Base-by-base conservation (phyloP, 2,113 vertebrate genomes). In the Xiphorhynchus elegans region DNA sequence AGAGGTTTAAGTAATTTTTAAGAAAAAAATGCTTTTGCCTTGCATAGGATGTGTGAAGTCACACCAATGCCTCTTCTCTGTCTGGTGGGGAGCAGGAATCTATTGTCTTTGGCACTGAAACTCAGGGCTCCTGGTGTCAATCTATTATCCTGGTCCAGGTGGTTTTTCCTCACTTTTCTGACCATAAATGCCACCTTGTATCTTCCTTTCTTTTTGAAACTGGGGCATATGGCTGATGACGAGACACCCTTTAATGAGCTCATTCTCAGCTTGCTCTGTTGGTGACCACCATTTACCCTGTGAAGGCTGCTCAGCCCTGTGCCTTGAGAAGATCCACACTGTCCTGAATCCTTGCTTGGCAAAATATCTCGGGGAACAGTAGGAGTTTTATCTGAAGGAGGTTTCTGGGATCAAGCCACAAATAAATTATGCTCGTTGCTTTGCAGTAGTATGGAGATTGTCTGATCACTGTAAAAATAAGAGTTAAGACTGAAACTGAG, bases 391-490 rank as follows among this genome's bases (percentile, higher is more conserved):
- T 74, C 29, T 63, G 81, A 93, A 70, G 2, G 21, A 67, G 18
- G 55, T 77, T 95, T 93, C 75, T 94, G 66, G 35, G 63, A 88
- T 83, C 40, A 83, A 95, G 24, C 55, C 59, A 91, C 55, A 93
- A 55, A 83, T 87, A 93, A 91, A 77, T 67, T 9, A 35, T 55
- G 19, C 37, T 86, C 68, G 6, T 74, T 91, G 56, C 37, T 44
- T 67, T 84, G 44, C 31, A 90, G 79, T 67, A 64, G 20, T 60
- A 56, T 14, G 31, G 33, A 75, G 23, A 35, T 88, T 88, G 31
- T 56, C 75, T 76, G 46, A 83, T 72, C 33, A 70, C 63, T 88
- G 63, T 78, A 33, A 91, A 94, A 91, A 66, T 63, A 62, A 69
- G 24, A 69, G 26, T 90, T 74, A 74, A 90, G 60, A 63, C 72